Conservation (phyloP, 2,888 invertebrate species). For the Chorisops tibialis region DNA sequence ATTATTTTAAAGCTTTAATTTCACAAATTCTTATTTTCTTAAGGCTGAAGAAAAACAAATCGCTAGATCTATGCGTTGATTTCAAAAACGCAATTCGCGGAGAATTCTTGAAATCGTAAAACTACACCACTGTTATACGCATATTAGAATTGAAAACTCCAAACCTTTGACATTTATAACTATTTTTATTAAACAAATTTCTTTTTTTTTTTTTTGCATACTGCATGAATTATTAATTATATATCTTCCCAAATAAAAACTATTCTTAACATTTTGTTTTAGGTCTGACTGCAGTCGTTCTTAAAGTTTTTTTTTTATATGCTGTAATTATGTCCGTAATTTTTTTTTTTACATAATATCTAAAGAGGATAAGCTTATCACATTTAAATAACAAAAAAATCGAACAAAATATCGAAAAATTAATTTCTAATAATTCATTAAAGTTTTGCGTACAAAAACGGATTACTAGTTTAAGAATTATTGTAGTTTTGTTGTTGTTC, state of each 20-base stretch:
- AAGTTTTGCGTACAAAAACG: slow-evolving; percentile 11
- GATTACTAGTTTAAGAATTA: slow-evolving; percentile 7
- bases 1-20: no score
- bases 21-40: no score
- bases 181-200: slow-evolving; percentile 17
- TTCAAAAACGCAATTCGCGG: no score
- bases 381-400: slow-evolving; percentile 16
- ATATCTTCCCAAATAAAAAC: not conserved
- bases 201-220: not conserved
- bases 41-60: no score
- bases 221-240: slow-evolving; percentile 4
- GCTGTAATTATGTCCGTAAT: not conserved
- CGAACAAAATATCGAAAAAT: not conserved
- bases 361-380: slow-evolving; percentile 13
- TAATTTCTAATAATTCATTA: not conserved
- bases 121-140: no score
- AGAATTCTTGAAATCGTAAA: no score
- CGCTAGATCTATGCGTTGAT: no score
- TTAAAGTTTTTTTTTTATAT: not conserved
- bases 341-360: not conserved
- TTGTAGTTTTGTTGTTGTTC: not conserved
- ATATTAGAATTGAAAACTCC: no score
- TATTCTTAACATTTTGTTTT: not conserved
- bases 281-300: slow-evolving; percentile 1
- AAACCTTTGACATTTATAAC: slow-evolving; percentile 25